Evolutionary conservation across 2,113 vertebrate species (phyloP), one percentile per base, ranked within the genome.

Genomic region (Sturnus vulgaris): DNA sequence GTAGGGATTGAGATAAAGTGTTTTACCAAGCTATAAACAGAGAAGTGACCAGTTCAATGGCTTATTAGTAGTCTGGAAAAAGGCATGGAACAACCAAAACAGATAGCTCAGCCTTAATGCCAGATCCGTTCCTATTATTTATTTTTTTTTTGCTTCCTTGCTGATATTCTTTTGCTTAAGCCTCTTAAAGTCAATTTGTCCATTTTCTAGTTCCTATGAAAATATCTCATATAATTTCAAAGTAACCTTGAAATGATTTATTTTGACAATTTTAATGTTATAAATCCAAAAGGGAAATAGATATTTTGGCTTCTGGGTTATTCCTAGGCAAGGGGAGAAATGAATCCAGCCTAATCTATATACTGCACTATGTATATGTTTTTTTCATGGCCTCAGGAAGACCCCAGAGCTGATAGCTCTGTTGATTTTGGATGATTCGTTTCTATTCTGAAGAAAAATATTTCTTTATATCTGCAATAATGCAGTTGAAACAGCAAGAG

Each of bases 351-450:
- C 55, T 96, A 91, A 66, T 95, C 42, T 71, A 8, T 78, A n/a
- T 64, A 71, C 33, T 60, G 44, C 84, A 78, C 40, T 81, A 10
- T 30, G 52, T 90, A 66, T 84, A 46, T 82, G 46, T 90, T 85
- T 90, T 92, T 77, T 77, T 91, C n/a, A 56, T 47, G 55, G 55
- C 81, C 73, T 79, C 53, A 52, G 70, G 89, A 96, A 91, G 53
- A 72, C 14, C 46, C 50, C 35, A 82, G 55, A 88, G 35, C 53
- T 82, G 77, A 80, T 85, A 93, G 40, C 33, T 65, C 57, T 87
- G 85, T 95, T 95, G 88, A 92, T 90, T 91, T 94, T 94, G 92
- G 70, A 88, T 94, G 50, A 11, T 61, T 95, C 50, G 15, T 72
- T 90, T 90, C 57, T 91, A 19, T 94, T 94, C 31, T 65, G 37